Conservation (phyloP, 2,888 invertebrate species). For the Eupithecia centaureata region DNA sequence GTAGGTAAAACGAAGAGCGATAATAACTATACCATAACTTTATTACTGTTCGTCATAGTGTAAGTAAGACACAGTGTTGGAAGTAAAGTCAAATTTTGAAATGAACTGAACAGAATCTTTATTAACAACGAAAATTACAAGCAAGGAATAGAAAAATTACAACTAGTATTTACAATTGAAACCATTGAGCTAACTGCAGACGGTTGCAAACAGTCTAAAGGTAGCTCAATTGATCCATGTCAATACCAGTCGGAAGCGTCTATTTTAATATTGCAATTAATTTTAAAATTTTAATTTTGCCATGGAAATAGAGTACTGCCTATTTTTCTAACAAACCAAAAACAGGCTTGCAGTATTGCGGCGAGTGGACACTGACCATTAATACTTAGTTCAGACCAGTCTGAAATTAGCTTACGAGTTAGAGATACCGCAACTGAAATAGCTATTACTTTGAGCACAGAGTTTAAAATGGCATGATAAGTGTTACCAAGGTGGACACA, state of each 20-base stretch:
- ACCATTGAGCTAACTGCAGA: no score
- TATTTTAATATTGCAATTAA: no score
- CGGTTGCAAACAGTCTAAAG: no score
- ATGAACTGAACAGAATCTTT: no score
- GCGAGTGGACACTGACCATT: neutral
- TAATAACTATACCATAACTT: no score
- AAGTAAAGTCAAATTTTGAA: neutral
- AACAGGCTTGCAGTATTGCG: neutral
- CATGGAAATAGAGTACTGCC: neutral
- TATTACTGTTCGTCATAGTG: no score
- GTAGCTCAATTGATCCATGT: no score
- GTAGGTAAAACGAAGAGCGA: no score
- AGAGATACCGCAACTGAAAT: neutral
- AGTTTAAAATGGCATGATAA: slow-evolving; percentile 1
- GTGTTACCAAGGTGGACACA: neutral
- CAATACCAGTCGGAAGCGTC: no score
- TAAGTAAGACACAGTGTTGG: neutral
- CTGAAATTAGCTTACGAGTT: slow-evolving; percentile 2
- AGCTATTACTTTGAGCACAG: neutral
- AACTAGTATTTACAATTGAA: no score
- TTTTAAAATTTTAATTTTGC: neutral
- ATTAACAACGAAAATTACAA: no score
- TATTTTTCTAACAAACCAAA: neutral
- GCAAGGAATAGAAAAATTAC: no score
- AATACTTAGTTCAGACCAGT: neutral